These are phyloP conservation scores for Agriopis marginaria DNA, from an alignment of 2,888 invertebrate genomes.

Conservation along the genomic window DNA sequence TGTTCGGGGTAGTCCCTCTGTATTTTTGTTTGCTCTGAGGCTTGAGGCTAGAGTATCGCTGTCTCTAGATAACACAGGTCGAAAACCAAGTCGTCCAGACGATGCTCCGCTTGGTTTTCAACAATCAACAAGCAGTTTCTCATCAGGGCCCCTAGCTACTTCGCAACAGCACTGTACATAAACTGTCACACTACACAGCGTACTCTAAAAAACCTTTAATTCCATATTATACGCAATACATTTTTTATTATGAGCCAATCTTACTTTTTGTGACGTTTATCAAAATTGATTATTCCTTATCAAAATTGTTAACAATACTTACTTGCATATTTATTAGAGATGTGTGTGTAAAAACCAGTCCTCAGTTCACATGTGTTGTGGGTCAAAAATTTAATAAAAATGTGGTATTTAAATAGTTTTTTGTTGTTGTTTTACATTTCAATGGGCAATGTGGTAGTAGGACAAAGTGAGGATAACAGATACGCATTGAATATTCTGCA, in stretches of 20 bases:
- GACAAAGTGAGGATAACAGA: constrained; percentile 47
- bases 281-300: constrained; percentile 15
- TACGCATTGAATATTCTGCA: constrained; percentile 74
- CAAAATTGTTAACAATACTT: constrained; percentile 16
- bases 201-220: too few species aligned
- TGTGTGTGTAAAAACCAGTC: not conserved
- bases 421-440: constrained; percentile 44
- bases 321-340: constrained; percentile 1
- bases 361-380: not conserved
- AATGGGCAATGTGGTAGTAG: constrained; percentile 46
- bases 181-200: too few species aligned
- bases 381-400: not conserved
- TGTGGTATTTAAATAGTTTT: constrained; percentile 43
- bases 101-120: too few species aligned
- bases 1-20: too few species aligned
- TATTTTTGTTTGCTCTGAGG: too few species aligned
- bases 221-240: too few species aligned
- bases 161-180: too few species aligned
- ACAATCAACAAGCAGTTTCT: too few species aligned
- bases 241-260: not conserved
- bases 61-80: too few species aligned
- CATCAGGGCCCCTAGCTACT: too few species aligned
- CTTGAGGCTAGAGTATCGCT: too few species aligned
- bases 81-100: too few species aligned
- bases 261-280: constrained; percentile 16